These are phyloP conservation scores for Probaryconus sp. DNA, from an alignment of 1,140 invertebrate genomes.

Conservation along the genomic window DNA sequence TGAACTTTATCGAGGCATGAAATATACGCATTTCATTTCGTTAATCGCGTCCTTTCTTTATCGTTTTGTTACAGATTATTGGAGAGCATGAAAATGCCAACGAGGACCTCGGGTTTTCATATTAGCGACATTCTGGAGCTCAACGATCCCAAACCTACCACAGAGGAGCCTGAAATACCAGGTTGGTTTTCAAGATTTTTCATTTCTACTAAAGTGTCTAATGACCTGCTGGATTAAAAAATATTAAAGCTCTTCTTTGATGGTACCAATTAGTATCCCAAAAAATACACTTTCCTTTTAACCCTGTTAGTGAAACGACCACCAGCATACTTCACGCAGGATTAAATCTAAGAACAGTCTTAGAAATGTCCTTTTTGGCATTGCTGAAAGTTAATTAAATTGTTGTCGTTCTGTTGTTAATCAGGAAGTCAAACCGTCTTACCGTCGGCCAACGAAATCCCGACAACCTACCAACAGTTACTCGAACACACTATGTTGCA, in stretches of 20 bases:
- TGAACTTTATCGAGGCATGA: background rate
- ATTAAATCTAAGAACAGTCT: no score
- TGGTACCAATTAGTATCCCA: no score
- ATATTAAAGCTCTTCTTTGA: no score
- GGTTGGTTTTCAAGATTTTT: slow-evolving; percentile 57
- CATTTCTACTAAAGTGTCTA: background rate
- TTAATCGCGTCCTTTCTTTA: background rate
- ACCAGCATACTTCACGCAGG: no score
- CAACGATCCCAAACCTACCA: slow-evolving; percentile 76
- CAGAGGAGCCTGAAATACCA: slow-evolving; percentile 68
- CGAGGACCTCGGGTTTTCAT: slow-evolving; percentile 83
- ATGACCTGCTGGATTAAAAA: no score
- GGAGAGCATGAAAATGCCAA: slow-evolving; percentile 79
- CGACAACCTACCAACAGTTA: slow-evolving; percentile 74
- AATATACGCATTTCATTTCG: slow-evolving; percentile 11
- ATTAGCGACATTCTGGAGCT: slow-evolving; percentile 87
- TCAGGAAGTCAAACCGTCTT: slow-evolving; percentile 70
- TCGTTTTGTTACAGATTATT: slow-evolving; percentile 75
- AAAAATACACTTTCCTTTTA: no score
- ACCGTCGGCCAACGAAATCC: slow-evolving; percentile 67
- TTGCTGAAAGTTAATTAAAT: background rate
- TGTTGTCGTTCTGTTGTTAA: slow-evolving; percentile 25
- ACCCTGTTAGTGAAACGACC: no score
- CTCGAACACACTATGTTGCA: slow-evolving; percentile 76
- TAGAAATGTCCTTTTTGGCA: background rate